Evolutionary conservation across 1,140 invertebrate genomes (phyloP), one percentile per base, ranked within the genome.

Genomic region (Drosophila azteca): DNA sequence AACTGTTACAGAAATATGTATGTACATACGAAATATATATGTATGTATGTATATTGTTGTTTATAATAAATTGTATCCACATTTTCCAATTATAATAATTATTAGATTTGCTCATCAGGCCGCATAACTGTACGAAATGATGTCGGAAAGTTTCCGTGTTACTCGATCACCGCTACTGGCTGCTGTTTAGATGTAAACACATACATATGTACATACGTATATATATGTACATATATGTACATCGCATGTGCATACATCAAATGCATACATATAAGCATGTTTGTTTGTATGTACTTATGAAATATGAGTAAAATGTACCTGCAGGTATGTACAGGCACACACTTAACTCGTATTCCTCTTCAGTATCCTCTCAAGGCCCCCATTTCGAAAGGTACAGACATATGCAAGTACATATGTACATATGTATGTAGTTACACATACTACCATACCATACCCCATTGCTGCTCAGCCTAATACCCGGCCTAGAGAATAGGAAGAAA

Each of bases 31-130:
- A 43, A 9, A 64, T 41, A 17, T 20, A 13, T 7, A 55, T 35
- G 31, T 8, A 31, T 39, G 6, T 31, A 29, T 39, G 13, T 15
- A 58, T 45, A n/a, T 53, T 39, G 35, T 39, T 83, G 79, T 83
- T 82, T 83, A 79, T 83, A 70, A 83, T 61, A 58, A 79, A 79
- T 83, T 71, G 44, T 65, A 74, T 82, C 64, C 70, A 83, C 53
- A 83, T 83, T 83, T 82, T 75, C 59, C 65, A 79, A 83, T 83
- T 83, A 83, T 75, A 57, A 51, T 13, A 39, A 13, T 39, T 39
- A 39, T 39, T 13, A 13, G 35, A 29, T 69, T 65, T 55, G 26
- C 55, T 66, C 46, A 26, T 11, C 44, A 13, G 20, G 44, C 11
- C 44, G 31, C 39, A 39, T 20, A 29, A n/a, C 9, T n/a, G 49